A percentile compares a stretch with the other conserved stretches of the same genome.
Conservation (phyloP, 1,140 invertebrate genomes). For the Whitmania pigra region DNA sequence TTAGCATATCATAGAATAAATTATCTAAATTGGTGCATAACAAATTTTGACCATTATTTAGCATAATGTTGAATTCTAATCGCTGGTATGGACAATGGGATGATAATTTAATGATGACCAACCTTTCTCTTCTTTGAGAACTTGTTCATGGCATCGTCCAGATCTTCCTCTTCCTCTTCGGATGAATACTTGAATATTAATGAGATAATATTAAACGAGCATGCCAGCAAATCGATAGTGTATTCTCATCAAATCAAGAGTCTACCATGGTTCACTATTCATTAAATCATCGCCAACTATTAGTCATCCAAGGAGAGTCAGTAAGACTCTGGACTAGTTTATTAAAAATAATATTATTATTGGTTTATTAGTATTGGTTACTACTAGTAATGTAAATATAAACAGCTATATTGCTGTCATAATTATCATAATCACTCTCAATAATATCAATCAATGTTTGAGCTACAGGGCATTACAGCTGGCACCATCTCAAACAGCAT, state of each 20-base stretch:
- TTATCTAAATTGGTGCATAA: not conserved
- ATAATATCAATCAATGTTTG: not conserved
- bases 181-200: slow-evolving; percentile 63
- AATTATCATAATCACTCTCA: not conserved
- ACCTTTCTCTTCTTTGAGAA: slow-evolving; percentile 62
- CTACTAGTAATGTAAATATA: no score
- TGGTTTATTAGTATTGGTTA: no score
- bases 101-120: not conserved
- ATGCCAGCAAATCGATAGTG: no score
- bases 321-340: no score
- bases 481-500: not conserved
- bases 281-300: no score
- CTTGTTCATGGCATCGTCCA: slow-evolving; percentile 76
- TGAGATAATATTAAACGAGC: slow-evolving; percentile 9
- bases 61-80: not conserved
- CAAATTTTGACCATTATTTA: no score
- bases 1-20: not conserved
- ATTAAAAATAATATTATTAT: no score
- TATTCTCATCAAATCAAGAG: no score
- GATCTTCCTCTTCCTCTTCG: slow-evolving; percentile 82
- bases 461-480: not conserved
- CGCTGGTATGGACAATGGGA: not conserved
- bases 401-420: no score
- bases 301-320: no score
- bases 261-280: no score